Base-by-base conservation (phyloP, 2,113 vertebrate genomes). In the Delphinapterus leucas region DNA sequence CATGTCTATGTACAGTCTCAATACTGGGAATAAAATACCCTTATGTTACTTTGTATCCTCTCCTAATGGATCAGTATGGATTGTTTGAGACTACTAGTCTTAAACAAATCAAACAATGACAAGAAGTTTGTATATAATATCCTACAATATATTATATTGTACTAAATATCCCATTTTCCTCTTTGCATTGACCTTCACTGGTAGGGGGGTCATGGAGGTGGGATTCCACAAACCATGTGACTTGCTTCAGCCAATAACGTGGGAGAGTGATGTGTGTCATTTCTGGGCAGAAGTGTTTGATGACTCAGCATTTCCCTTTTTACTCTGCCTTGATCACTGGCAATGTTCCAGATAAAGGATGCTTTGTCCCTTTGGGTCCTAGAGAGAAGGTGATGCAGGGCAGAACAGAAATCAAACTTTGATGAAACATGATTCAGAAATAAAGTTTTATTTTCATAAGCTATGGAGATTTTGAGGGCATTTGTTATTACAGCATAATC, bases 131-230 rank as follows among this genome's bases (percentile, higher is more conserved):
- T 76, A 33, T 58, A 38, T 60, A 3, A 71, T 47, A 83, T n/a
- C 1, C 1, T 31, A 88, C 2, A 49, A 14, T 49, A 49, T 49
- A 31, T 91, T 53, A 73, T 65, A 81, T 91, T 80, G 5, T 38
- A 91, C 14, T 21, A 84, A 88, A 88, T 76, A 70, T 25, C 15
- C 4, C 3, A n/a, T 68, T 65, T 84, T 84, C 7, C 11, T 26
- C 28, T 81, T 94, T 65, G 28, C 23, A 90, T 17, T 90, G 67
- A 70, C 25, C 73, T 74, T 79, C n/a, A 61, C n/a, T 53, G 61
- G 15, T 58, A 0, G 21, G 23, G 9, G 31, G 3, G 31, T 79
- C 3, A 21, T 85, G 25, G 60, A 33, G 3, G 0, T 0, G 10
- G 8, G 20, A 23, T 58, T 71, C n/a, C 5, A 28, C 1, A 58